These are phyloP conservation scores for Donacobius atricapilla DNA, from an alignment of 2,113 vertebrate species.

Conservation along the genomic window DNA sequence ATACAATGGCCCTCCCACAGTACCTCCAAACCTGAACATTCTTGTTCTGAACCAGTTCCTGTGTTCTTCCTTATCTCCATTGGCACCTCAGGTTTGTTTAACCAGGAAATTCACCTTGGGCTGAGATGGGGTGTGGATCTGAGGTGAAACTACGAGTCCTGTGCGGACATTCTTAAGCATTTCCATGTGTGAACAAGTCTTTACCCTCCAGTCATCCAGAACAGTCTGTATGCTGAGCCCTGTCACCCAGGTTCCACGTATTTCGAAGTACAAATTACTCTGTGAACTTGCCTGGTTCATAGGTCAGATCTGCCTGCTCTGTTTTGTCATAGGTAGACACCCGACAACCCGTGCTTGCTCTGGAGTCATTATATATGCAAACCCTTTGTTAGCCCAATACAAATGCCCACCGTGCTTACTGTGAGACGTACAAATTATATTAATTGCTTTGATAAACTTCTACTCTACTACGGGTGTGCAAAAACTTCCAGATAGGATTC, in stretches of 20 bases:
- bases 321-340: not conserved
- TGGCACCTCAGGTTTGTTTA: not conserved
- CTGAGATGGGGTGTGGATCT: not conserved
- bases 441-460: not conserved
- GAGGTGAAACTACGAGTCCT: not conserved
- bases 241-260: not conserved
- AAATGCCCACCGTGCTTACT: not conserved
- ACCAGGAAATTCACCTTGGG: not conserved
- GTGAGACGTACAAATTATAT: not conserved
- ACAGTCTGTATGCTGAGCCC: not conserved
- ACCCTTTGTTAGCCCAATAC: not conserved
- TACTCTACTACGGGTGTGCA: not conserved
- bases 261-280: not conserved
- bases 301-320: not conserved
- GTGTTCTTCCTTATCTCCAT: not conserved
- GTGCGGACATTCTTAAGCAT: not conserved
- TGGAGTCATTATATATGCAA: not conserved
- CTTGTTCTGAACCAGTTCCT: conserved; percentile 24
- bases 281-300: not conserved
- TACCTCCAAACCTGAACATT: not conserved
- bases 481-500: not conserved
- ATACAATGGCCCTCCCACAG: not conserved
- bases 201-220: not conserved
- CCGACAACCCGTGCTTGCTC: not conserved
- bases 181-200: not conserved